These are phyloP conservation scores for Frankliniella intonsa DNA, from an alignment of 2,888 invertebrate genomes.

Conservation along the genomic window DNA sequence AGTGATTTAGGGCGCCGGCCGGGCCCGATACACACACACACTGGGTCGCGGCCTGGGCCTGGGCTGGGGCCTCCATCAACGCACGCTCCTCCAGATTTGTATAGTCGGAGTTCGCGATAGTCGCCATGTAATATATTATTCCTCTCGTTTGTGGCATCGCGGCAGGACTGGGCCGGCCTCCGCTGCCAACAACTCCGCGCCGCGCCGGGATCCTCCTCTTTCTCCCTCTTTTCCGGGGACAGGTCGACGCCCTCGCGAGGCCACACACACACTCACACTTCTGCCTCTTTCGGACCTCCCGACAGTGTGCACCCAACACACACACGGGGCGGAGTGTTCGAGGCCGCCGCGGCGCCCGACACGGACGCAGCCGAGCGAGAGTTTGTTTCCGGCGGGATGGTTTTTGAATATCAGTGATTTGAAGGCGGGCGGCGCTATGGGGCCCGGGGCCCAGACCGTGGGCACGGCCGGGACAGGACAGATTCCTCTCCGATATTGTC, in stretches of 20 bases:
- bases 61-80: background rate
- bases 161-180: background rate
- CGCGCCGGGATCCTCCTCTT: too few species aligned
- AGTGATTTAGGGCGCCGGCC: background rate
- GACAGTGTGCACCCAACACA: too few species aligned
- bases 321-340: too few species aligned
- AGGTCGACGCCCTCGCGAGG: too few species aligned
- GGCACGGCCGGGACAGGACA: background rate
- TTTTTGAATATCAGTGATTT: background rate
- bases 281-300: background rate
- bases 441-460: background rate
- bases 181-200: too few species aligned
- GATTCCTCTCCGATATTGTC: constrained; percentile 10
- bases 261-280: too few species aligned
- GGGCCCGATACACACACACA: background rate
- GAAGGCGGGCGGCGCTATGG: background rate
- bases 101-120: background rate
- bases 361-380: background rate
- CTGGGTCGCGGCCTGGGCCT: background rate
- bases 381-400: background rate
- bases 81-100: background rate
- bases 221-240: too few species aligned
- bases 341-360: background rate
- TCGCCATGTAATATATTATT: constrained; percentile 5
- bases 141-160: background rate